These are phyloP conservation scores for Pseudotriccus pelzelni DNA, from an alignment of 2,797 vertebrate species.

Conservation along the genomic window DNA sequence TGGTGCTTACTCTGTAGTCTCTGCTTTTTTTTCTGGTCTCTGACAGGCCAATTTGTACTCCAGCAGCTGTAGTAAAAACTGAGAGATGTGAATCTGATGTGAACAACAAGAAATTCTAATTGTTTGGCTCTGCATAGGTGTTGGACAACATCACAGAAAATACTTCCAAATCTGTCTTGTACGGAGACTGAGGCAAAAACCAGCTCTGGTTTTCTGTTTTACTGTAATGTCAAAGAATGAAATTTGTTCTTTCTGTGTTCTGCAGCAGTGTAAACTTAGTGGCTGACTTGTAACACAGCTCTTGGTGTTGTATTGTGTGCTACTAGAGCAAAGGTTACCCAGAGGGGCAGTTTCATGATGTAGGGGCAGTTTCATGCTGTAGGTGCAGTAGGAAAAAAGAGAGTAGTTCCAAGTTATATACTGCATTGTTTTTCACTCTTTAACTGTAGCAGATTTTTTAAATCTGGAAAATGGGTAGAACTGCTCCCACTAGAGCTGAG, in stretches of 20 bases:
- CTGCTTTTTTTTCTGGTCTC: background rate
- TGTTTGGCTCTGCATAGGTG: background rate
- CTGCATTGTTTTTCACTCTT: background rate
- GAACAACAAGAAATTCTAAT: background rate
- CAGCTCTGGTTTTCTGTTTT: background rate
- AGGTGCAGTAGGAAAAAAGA: background rate
- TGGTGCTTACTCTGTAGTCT: background rate
- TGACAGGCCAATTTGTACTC: background rate
- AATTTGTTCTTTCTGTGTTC: background rate
- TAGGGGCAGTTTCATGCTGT: background rate
- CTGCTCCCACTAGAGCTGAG: background rate
- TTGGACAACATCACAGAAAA: background rate
- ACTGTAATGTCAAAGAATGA: background rate
- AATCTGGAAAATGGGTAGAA: background rate
- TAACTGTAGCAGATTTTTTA: background rate
- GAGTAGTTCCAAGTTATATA: background rate
- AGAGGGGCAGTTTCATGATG: background rate
- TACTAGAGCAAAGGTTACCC: background rate
- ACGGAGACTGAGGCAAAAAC: background rate
- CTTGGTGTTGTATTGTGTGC: background rate
- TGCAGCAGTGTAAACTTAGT: background rate
- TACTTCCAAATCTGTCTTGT: background rate
- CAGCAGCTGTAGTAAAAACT: background rate
- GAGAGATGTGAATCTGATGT: background rate
- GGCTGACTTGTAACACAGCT: background rate